Evolutionary conservation across 2,797 vertebrate species (phyloP).

Genomic region (Tarsius wallacei): DNA sequence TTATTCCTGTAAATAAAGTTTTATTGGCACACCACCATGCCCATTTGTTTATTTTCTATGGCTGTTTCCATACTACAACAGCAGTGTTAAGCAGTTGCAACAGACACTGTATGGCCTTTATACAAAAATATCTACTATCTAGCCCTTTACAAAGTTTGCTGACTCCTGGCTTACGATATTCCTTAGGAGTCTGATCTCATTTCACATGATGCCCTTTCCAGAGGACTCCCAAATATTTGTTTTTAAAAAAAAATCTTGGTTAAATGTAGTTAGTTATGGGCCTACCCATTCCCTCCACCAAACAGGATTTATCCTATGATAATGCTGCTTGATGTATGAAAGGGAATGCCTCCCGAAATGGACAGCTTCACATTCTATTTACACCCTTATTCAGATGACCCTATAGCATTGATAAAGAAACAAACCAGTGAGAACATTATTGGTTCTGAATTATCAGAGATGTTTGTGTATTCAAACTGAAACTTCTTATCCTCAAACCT

Average conservation of each 20-base stretch:
- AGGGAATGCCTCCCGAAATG: not conserved
- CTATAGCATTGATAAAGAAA: not conserved
- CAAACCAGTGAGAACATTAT: not conserved
- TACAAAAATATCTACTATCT: constrained; percentile 14
- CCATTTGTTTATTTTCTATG: constrained; percentile 1
- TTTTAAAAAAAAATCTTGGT: not conserved
- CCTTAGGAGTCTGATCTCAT: constrained; percentile 3
- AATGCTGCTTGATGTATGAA: not conserved
- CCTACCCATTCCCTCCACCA: not conserved
- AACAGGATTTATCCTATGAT: not conserved
- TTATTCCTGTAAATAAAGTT: not conserved
- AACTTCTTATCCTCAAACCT: not conserved
- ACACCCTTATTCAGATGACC: not conserved
- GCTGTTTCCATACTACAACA: not conserved
- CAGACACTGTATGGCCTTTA: not conserved
- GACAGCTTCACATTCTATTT: not conserved
- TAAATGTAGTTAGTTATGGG: constrained; percentile 4
- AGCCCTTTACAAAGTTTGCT: not conserved
- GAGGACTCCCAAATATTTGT: not conserved
- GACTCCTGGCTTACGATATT: constrained; percentile 29
- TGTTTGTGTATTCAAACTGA: constrained; percentile 25
- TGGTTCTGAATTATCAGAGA: constrained; percentile 15
- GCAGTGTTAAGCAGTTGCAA: not conserved
- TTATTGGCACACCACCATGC: not conserved
- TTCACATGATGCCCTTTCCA: constrained; percentile 27